phyloP scores from a whole-genome alignment of 2,888 invertebrate species.

The Chironomus riparius region DNA sequence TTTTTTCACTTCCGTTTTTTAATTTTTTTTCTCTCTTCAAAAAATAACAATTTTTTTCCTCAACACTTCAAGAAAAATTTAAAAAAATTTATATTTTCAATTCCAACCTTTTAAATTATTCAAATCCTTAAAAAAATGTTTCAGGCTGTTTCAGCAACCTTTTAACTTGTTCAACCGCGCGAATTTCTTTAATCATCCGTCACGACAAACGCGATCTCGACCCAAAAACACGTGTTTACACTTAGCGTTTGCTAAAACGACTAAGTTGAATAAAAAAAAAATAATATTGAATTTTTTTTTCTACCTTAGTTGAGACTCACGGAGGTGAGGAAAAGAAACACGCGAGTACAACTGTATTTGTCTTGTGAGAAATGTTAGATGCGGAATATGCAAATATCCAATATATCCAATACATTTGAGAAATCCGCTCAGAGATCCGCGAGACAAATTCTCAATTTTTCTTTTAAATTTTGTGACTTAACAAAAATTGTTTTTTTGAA shows the following conservation, averaged over 20 bases:
- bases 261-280: slow-evolving; percentile 1
- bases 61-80: no score
- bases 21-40: neutral
- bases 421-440: neutral
- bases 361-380: neutral
- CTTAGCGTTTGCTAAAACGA: slow-evolving; percentile 20
- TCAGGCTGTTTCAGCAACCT: neutral
- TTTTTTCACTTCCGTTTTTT: no score
- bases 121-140: neutral
- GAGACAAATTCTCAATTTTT: no score
- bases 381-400: neutral
- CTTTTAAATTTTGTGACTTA: no score
- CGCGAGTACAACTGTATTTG: neutral
- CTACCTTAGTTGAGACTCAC: neutral
- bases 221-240: slow-evolving; percentile 16
- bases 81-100: no score
- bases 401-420: neutral
- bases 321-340: neutral
- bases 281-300: neutral
- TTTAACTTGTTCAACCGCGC: neutral
- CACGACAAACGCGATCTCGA: neutral
- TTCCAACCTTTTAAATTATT: neutral
- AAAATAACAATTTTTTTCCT: neutral
- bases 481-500: no score
- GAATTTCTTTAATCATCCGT: neutral